Evolutionary conservation across 2,888 invertebrate species (phyloP).

Genomic region (Lycocerus yunnanus): DNA sequence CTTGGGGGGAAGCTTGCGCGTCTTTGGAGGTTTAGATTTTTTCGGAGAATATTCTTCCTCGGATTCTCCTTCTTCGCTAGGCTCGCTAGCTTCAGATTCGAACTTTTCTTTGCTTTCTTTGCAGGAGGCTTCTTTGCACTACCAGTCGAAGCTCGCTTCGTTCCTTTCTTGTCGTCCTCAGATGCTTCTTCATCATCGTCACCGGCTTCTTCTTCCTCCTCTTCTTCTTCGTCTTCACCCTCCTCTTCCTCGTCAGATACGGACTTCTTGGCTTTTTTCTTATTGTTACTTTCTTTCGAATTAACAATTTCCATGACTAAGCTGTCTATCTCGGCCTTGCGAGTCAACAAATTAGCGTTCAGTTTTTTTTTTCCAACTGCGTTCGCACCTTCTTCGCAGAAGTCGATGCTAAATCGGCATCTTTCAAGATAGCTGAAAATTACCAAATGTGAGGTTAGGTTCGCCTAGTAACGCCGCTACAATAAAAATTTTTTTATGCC

Average conservation of each 20-base stretch:
- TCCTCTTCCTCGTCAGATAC: constrained; percentile 59
- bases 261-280: constrained; percentile 55
- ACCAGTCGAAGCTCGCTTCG: constrained; percentile 61
- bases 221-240: constrained; percentile 58
- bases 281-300: constrained; percentile 54
- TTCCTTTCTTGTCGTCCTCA: constrained; percentile 62
- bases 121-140: constrained; percentile 58
- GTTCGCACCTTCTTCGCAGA: constrained; percentile 90
- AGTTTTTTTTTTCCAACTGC: constrained; percentile 82
- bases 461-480: background rate
- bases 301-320: constrained; percentile 80
- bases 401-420: constrained; percentile 81
- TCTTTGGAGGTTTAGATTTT: constrained; percentile 61
- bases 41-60: constrained; percentile 67
- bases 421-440: constrained; percentile 78
- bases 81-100: constrained; percentile 58
- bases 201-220: constrained; percentile 52
- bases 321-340: constrained; percentile 86
- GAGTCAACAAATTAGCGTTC: constrained; percentile 72
- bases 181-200: constrained; percentile 57
- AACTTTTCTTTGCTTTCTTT: constrained; percentile 59
- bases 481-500: background rate
- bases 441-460: constrained; percentile 3
- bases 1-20: constrained; percentile 58
- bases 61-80: constrained; percentile 59